A percentile compares a stretch with the other conserved stretches of the same genome.
phyloP scores from a whole-genome alignment of 35 echinoderm and acorn worm genomes.

The Heliocidaris erythrogramma region DNA sequence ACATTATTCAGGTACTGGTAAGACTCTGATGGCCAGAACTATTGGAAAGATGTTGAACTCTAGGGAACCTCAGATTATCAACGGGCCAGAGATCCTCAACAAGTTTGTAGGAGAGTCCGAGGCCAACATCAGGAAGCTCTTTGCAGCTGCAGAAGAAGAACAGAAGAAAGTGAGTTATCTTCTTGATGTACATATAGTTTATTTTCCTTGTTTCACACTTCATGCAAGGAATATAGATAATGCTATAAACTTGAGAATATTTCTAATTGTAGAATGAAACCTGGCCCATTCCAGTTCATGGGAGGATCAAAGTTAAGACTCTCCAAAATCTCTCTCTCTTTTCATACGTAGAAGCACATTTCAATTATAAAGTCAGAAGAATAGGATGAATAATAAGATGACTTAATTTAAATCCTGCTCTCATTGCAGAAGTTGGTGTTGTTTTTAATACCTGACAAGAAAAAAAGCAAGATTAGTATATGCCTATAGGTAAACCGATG shows the following conservation, averaged over 20 bases:
- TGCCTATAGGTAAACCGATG: too few species aligned
- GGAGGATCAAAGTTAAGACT: neutral
- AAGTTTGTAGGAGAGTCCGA: conserved; percentile 99
- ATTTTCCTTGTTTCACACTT: neutral
- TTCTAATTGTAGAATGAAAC: too few species aligned
- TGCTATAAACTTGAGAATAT: too few species aligned
- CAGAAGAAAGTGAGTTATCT: conserved; percentile 80
- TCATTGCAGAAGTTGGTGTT: too few species aligned
- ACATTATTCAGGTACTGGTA: conserved; percentile 75
- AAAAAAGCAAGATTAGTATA: too few species aligned
- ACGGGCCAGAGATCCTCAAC: conserved; percentile 96
- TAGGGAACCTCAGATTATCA: conserved; percentile 95
- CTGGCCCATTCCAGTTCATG: neutral
- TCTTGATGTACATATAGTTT: neutral
- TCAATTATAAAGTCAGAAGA: too few species aligned
- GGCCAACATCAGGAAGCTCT: conserved; percentile 96
- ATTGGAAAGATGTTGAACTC: conserved; percentile 99
- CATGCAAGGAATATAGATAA: neutral
- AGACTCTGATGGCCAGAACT: conserved; percentile 94
- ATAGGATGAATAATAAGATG: too few species aligned
- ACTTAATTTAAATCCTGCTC: too few species aligned
- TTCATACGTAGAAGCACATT: neutral
- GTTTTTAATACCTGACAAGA: too few species aligned
- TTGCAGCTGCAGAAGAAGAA: conserved; percentile 95
- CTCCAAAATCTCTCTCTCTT: too few species aligned